Percentiles rank a stretch among this genome's conserved stretches.
These are phyloP conservation scores for Arothron firmamentum DNA, from an alignment of 2,113 vertebrate species.

Conservation along the genomic window DNA sequence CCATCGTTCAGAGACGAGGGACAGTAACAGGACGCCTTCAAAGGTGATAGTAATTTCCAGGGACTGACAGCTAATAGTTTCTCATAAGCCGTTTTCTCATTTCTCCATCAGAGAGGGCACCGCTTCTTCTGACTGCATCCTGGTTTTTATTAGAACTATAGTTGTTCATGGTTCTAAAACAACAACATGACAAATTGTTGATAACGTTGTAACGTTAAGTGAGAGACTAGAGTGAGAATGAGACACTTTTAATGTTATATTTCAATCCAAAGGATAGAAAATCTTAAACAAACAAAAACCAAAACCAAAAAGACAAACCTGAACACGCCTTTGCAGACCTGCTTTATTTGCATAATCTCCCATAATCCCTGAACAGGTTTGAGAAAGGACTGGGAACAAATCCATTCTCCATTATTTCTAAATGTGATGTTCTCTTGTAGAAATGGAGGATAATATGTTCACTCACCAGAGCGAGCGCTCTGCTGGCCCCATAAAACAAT, in stretches of 20 bases:
- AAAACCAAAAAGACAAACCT: constrained; percentile 1
- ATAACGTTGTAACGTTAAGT: too few relatives aligned
- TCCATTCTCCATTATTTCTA: constrained; percentile 17
- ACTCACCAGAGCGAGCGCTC: constrained; percentile 19
- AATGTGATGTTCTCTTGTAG: constrained; percentile 11
- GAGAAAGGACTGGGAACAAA: constrained; percentile 35
- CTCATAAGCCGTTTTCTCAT: constrained; percentile 14
- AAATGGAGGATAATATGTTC: constrained; percentile 20
- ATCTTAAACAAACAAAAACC: too few relatives aligned
- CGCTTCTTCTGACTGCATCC: constrained; percentile 4
- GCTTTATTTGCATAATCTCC: constrained; percentile 28
- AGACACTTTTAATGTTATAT: not conserved
- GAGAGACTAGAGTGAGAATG: not conserved
- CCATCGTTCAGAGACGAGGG: constrained; percentile 51
- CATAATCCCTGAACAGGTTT: constrained; percentile 23
- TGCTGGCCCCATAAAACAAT: constrained; percentile 17
- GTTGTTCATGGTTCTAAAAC: not conserved
- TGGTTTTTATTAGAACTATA: constrained; percentile 1
- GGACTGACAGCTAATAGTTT: constrained; percentile 41
- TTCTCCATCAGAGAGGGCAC: constrained; percentile 4
- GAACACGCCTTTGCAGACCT: constrained; percentile 1
- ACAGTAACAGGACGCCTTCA: constrained; percentile 37
- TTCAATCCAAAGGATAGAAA: constrained; percentile 6
- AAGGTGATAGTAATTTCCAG: constrained; percentile 35
- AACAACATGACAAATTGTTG: not conserved